These are phyloP conservation scores for Podarcis muralis DNA, from an alignment of 2,113 vertebrate species.

Conservation along the genomic window DNA sequence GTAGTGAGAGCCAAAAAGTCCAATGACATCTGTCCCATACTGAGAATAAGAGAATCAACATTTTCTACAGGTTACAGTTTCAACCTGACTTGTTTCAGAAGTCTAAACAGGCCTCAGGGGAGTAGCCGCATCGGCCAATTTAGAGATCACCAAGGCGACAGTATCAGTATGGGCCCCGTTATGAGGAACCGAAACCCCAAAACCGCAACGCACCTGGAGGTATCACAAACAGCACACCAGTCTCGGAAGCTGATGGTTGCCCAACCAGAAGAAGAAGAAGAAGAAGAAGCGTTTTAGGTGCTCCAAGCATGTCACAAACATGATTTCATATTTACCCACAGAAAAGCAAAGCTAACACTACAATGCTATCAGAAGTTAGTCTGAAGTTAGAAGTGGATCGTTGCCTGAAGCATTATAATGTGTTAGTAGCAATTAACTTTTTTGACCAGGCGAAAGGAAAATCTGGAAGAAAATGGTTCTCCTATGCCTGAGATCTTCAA, in stretches of 20 bases:
- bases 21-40: neutral
- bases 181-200: conserved; percentile 61
- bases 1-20: neutral
- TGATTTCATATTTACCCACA: neutral
- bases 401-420: too few species aligned
- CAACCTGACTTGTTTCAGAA: conserved; percentile 47
- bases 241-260: neutral
- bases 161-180: conserved; percentile 31
- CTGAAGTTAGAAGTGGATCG: too few species aligned
- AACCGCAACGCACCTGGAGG: conserved; percentile 51
- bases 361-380: too few species aligned
- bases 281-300: neutral
- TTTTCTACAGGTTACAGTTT: conserved; percentile 36
- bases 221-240: conserved; percentile 21
- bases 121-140: conserved; percentile 52
- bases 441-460: neutral
- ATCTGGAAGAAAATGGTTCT: neutral
- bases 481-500: neutral
- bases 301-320: neutral
- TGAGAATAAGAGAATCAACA: neutral
- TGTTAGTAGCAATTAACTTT: neutral
- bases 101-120: conserved; percentile 38
- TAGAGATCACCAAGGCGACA: conserved; percentile 51
- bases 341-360: neutral
- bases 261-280: neutral